Conservation (phyloP, 2,113 vertebrate species). For the Colius striatus region DNA sequence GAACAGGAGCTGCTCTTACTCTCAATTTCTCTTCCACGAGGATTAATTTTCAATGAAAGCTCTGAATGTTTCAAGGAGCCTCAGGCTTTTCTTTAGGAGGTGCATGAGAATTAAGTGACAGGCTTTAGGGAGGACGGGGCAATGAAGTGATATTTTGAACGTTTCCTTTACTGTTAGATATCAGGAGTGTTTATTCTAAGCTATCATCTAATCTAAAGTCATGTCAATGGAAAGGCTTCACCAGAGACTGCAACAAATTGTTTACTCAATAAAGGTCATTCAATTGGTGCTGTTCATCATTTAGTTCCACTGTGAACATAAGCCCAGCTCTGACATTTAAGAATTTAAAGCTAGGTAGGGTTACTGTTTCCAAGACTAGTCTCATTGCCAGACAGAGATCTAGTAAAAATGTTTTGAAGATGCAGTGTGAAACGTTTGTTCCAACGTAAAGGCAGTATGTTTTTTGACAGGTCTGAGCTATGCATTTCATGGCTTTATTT, state of each 20-base stretch:
- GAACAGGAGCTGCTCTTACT: neutral
- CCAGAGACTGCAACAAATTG: slow-evolving; percentile 36
- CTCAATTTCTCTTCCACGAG: neutral
- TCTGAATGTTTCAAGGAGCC: neutral
- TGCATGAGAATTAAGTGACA: neutral
- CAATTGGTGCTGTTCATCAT: slow-evolving; percentile 13
- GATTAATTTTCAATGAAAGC: slow-evolving; percentile 33
- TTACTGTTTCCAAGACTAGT: slow-evolving; percentile 30
- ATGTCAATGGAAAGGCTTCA: slow-evolving; percentile 26
- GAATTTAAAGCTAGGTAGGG: neutral
- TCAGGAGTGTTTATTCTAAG: slow-evolving; percentile 1
- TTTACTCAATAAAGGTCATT: slow-evolving; percentile 62
- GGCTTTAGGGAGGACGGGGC: neutral
- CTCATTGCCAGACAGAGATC: slow-evolving; percentile 5
- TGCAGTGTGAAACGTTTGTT: neutral
- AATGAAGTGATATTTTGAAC: slow-evolving; percentile 9
- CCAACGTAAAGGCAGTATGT: slow-evolving; percentile 14
- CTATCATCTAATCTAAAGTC: slow-evolving; percentile 8
- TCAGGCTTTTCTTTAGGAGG: neutral
- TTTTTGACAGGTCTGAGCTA: slow-evolving; percentile 33
- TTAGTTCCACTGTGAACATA: slow-evolving; percentile 35
- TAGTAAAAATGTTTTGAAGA: neutral
- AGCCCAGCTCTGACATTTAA: slow-evolving; percentile 27
- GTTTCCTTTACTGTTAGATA: neutral
- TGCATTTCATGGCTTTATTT: slow-evolving; percentile 53